A percentile compares a stretch with the other conserved stretches of the same genome.
Evolutionary conservation across 2,113 vertebrate species (phyloP).

Genomic region (Salminus brasiliensis): DNA sequence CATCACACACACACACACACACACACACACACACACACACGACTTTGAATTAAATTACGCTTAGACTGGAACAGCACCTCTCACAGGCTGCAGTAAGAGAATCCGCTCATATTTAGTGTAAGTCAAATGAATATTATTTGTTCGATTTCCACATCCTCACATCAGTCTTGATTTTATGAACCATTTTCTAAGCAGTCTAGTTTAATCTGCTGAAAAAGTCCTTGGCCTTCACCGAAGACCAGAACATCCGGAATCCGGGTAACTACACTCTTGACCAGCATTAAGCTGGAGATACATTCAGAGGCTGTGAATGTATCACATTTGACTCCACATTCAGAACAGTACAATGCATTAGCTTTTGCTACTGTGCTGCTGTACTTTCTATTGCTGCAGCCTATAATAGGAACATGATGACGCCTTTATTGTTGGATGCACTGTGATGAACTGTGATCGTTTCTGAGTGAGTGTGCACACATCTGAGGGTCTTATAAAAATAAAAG

Average conservation of each 20-base stretch:
- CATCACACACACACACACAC: neutral
- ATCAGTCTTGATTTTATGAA: conserved; percentile 4
- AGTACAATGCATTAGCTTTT: neutral
- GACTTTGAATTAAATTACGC: neutral
- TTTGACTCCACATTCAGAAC: neutral
- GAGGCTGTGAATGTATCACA: neutral
- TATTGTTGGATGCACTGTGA: too few species aligned
- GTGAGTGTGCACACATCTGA: too few species aligned
- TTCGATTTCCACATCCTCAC: conserved; percentile 12
- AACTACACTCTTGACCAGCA: neutral
- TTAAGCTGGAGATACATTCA: neutral
- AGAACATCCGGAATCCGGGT: neutral
- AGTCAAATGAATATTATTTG: neutral
- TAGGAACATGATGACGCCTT: too few species aligned
- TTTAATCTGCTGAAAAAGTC: neutral
- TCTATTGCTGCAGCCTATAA: too few species aligned
- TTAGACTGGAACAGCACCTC: neutral
- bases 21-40: conserved; percentile 14
- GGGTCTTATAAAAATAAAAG: too few species aligned
- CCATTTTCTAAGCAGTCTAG: neutral
- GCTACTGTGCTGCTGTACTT: too few species aligned
- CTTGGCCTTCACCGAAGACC: neutral
- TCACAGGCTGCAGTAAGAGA: neutral
- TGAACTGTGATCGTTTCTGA: too few species aligned
- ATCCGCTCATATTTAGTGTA: neutral